Conservation (phyloP, 53 echinoderm and acorn worm species). For the Zoroaster sp. region DNA sequence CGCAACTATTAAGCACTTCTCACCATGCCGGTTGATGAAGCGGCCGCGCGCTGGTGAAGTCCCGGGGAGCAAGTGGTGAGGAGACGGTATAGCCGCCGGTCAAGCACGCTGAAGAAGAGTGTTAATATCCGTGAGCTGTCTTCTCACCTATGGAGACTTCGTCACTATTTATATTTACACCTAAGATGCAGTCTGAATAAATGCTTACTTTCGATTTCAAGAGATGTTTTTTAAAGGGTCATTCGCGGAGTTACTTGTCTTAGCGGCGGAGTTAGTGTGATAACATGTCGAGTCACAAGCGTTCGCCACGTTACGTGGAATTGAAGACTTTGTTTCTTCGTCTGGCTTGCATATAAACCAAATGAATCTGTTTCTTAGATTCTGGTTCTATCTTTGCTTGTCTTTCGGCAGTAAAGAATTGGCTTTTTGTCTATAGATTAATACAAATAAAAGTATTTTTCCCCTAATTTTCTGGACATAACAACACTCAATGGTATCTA, state of each 20-base stretch:
- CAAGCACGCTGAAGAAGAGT: conserved; percentile 50
- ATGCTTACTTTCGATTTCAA: not conserved
- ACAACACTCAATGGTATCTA: no score
- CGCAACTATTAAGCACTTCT: conserved; percentile 44
- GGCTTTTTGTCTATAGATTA: no score
- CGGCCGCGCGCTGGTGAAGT: conserved; percentile 30
- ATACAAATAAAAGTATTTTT: no score
- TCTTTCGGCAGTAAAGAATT: no score
- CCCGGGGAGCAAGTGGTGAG: conserved; percentile 39
- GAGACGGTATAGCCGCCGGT: conserved; percentile 57
- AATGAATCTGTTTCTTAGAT: no score
- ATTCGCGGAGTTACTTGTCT: not conserved
- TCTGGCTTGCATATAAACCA: no score
- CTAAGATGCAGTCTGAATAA: conserved; percentile 24
- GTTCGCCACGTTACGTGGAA: no score
- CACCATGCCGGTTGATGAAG: conserved; percentile 14
- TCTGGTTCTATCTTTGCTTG: no score
- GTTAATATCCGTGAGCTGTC: conserved; percentile 56
- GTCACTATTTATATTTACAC: conserved; percentile 54
- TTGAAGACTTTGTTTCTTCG: no score
- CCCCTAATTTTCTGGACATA: no score
- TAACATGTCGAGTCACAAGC: no score
- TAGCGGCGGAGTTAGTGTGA: no score
- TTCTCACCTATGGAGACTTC: conserved; percentile 41
- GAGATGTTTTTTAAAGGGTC: not conserved